Evolutionary conservation across 2,888 invertebrate genomes (phyloP), one percentile per base, ranked within the genome.

Genomic region (Neoitamus cyanurus): DNA sequence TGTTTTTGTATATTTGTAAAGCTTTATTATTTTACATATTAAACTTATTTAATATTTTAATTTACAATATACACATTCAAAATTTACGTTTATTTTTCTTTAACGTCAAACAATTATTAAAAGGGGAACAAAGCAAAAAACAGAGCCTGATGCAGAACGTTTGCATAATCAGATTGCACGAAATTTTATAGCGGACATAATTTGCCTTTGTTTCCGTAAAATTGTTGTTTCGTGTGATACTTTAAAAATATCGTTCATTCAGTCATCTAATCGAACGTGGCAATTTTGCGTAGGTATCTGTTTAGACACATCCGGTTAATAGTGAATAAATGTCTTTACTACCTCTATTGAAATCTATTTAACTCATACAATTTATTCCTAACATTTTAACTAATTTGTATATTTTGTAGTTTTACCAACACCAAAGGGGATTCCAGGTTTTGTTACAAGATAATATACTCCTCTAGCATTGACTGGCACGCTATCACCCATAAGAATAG

Each of bases 381-480:
- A 34, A 34, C 34, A 3, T 34, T 20, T 20, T 20, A n/a, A 48
- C 6, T 13, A 4, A 4, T n/a, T 42, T 2, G 37, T 42, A 42
- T 42, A 15, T 42, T 6, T 20, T 25, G 58, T 58, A 58, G 20
- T 58, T 9, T 31, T 15, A 9, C 92, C 92, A 84, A 91, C 89
- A 1, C 94, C 94, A 88, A 92, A 95, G 31, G 92, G 93, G 5
- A 93, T 89, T 84, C 92, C 91, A 13, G 92, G 89, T 83, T 92
- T 92, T 0, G 95, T 95, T 86, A 92, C 90, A 0, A 95, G 91
- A 88, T 93, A 95, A 88, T 92, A 95, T 82, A 92, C 92, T 3
- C 95, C 95, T 6, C 90, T 89, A 1, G 92, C 90, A 7, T 89
- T 87, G 3, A 58, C 86, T 0, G 90, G 89, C 11, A 90, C 90